phyloP scores from a whole-genome alignment of 1,140 invertebrate species.

The Ooceraea biroi region DNA sequence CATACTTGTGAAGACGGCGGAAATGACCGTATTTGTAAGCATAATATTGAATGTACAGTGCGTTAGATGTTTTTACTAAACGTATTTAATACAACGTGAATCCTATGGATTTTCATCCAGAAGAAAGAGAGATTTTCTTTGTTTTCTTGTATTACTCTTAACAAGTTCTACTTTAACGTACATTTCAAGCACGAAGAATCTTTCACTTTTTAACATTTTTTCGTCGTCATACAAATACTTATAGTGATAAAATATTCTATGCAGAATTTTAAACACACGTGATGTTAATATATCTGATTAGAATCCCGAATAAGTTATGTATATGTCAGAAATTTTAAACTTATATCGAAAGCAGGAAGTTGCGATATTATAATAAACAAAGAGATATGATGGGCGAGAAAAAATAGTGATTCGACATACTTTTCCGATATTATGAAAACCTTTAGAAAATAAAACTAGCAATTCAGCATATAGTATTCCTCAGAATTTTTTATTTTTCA shows the following conservation, averaged over 20 bases:
- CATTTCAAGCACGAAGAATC: constrained; percentile 39
- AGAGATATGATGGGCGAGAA: not conserved
- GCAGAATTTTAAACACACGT: not conserved
- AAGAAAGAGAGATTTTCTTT: constrained; percentile 47
- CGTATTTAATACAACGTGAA: constrained; percentile 56
- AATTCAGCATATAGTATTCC: constrained; percentile 52
- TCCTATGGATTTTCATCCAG: not conserved
- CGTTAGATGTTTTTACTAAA: constrained; percentile 47
- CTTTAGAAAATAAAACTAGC: constrained; percentile 40
- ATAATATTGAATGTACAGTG: constrained; percentile 47
- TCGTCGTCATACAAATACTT: constrained; percentile 28
- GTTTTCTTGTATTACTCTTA: constrained; percentile 36
- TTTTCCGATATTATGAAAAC: constrained; percentile 31
- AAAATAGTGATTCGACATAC: not conserved
- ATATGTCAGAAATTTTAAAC: not conserved
- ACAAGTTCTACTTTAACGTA: constrained; percentile 39
- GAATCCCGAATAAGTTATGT: constrained; percentile 22
- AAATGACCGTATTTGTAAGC: constrained; percentile 36
- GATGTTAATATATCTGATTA: not conserved
- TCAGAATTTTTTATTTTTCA: constrained; percentile 47
- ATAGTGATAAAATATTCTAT: constrained; percentile 38
- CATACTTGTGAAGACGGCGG: constrained; percentile 40
- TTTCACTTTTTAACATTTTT: constrained; percentile 38
- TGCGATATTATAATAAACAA: not conserved
- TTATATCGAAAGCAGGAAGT: not conserved